phyloP scores from a whole-genome alignment of 1,140 invertebrate species.

The Megathymus violae region DNA sequence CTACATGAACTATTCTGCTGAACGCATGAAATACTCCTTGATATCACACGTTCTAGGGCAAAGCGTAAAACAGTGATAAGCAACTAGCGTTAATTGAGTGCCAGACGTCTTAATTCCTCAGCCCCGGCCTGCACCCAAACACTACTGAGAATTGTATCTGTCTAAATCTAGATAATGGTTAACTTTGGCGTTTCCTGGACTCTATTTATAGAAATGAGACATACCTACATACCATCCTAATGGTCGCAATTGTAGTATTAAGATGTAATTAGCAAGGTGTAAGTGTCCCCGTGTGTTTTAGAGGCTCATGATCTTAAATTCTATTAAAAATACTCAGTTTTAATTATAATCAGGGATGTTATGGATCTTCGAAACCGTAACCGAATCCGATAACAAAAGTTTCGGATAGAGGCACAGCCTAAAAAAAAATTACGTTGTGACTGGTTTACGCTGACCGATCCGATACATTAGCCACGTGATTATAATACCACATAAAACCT shows the following conservation, averaged over 20 bases:
- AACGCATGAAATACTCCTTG: neutral
- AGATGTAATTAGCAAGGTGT: slow-evolving; percentile 1
- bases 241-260: slow-evolving; percentile 6
- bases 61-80: slow-evolving; percentile 36
- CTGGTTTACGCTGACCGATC: no score
- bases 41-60: slow-evolving; percentile 11
- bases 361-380: no score
- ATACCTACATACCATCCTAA: slow-evolving; percentile 5
- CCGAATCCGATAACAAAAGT: no score
- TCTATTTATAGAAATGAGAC: slow-evolving; percentile 45
- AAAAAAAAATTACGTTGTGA: no score
- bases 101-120: slow-evolving; percentile 64
- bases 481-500: no score
- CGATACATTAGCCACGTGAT: no score
- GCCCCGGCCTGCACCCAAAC: slow-evolving; percentile 44
- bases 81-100: slow-evolving; percentile 57
- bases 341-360: no score
- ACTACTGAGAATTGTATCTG: slow-evolving; percentile 33
- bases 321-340: no score
- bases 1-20: neutral
- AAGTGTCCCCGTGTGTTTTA: no score
- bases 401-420: no score
- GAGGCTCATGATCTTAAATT: no score
- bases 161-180: slow-evolving; percentile 41
- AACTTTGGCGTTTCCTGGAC: slow-evolving; percentile 46